Evolutionary conservation across 2,113 vertebrate species (phyloP).

Genomic region (Fulica atra): DNA sequence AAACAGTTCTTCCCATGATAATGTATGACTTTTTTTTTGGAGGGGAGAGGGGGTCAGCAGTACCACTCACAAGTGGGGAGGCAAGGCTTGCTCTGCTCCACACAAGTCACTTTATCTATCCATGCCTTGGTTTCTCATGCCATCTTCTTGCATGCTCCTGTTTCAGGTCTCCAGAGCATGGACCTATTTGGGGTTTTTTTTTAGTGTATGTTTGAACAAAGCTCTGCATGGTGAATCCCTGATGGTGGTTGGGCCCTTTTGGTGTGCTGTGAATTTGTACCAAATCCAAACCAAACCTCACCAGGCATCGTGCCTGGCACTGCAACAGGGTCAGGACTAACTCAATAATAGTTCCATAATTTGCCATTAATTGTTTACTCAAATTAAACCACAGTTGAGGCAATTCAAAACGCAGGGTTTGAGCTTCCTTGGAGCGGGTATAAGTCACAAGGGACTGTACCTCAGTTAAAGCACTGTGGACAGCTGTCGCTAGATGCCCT

Average conservation of each 20-base stretch:
- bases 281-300: not conserved
- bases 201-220: not conserved
- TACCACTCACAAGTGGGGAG: not conserved
- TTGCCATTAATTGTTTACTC: not conserved
- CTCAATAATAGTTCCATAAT: not conserved
- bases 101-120: not conserved
- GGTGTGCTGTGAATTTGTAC: not conserved
- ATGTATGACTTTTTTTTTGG: fast-evolving
- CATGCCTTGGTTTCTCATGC: not conserved
- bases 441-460: not conserved
- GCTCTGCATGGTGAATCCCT: not conserved
- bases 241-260: fast-evolving
- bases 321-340: not conserved
- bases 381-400: not conserved
- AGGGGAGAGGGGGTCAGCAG: too few relatives aligned
- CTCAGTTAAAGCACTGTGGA: constrained; percentile 15
- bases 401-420: constrained; percentile 8
- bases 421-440: not conserved
- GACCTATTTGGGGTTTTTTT: not conserved
- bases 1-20: not conserved
- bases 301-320: not conserved
- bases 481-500: constrained; percentile 5
- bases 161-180: not conserved
- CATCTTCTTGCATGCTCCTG: not conserved
- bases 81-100: not conserved